Percentiles rank a stretch among this genome's conserved stretches.
phyloP scores from a whole-genome alignment of 1,140 invertebrate genomes.

The Bombus pyrosoma region DNA sequence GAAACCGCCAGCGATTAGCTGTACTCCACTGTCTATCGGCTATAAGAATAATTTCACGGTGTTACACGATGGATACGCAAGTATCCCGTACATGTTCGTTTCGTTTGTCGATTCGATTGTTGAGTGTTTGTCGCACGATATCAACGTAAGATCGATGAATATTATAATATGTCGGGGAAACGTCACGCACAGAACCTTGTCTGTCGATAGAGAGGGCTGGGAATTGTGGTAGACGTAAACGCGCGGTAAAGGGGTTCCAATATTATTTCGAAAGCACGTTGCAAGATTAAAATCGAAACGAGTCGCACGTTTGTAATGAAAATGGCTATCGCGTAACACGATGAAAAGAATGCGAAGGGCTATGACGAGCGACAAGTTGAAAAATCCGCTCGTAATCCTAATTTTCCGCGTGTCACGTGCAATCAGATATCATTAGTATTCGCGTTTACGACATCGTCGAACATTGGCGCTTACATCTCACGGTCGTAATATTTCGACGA shows the following conservation, averaged over 20 bases:
- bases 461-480: not conserved
- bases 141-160: not conserved
- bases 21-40: slow-evolving; percentile 1
- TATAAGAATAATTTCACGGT: not conserved
- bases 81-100: not conserved
- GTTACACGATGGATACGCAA: not conserved
- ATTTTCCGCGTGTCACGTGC: slow-evolving; percentile 35
- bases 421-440: not conserved
- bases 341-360: not conserved
- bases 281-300: not conserved
- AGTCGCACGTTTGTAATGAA: too few relatives aligned
- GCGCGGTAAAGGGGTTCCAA: not conserved
- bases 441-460: not conserved
- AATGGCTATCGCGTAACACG: not conserved
- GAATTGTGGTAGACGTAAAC: not conserved
- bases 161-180: not conserved
- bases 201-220: not conserved
- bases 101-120: not conserved
- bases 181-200: not conserved
- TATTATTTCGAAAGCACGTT: not conserved
- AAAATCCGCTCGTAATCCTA: slow-evolving; percentile 4
- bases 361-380: slow-evolving; percentile 9
- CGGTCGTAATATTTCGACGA: slow-evolving; percentile 27
- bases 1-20: not conserved
- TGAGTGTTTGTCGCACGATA: not conserved